Conservation (phyloP, 2,888 invertebrate species). For the Drosophila kambysellisi region DNA sequence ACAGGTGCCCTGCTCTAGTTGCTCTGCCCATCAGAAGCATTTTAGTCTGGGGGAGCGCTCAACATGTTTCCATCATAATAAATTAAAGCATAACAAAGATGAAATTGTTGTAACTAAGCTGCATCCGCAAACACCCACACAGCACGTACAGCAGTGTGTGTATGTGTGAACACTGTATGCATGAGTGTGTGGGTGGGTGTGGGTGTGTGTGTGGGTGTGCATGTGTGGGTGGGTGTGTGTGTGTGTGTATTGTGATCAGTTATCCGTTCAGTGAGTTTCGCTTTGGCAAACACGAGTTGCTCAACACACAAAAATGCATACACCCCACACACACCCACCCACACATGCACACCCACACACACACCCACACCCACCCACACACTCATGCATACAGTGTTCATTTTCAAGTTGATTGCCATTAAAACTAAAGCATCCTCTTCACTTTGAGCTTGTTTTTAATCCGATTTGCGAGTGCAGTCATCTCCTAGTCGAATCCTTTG, state of each 20-base stretch:
- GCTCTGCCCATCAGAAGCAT: constrained; percentile 16
- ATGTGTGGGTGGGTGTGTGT: too few species aligned
- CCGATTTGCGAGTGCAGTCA: constrained; percentile 28
- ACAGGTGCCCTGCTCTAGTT: constrained; percentile 42
- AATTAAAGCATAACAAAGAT: constrained; percentile 42
- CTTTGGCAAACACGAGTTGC: constrained; percentile 21
- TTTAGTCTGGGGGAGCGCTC: constrained; percentile 2
- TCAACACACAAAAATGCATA: constrained; percentile 4
- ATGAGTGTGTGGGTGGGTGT: too few species aligned
- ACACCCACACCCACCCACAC: not conserved
- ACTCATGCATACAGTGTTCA: constrained; percentile 1
- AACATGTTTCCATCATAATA: constrained; percentile 62
- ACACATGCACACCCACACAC: not conserved
- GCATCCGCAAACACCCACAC: constrained; percentile 12
- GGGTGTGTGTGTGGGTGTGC: too few species aligned
- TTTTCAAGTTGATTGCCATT: constrained; percentile 44
- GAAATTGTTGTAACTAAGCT: constrained; percentile 45
- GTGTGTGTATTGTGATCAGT: constrained; percentile 41
- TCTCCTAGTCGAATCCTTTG: constrained; percentile 7
- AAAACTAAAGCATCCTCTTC: constrained; percentile 16
- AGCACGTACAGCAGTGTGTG: not conserved
- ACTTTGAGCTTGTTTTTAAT: constrained; percentile 35
- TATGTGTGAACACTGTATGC: too few species aligned
- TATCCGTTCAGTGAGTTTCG: constrained; percentile 34
- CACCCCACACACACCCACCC: not conserved